phyloP scores from a whole-genome alignment of 2,797 vertebrate species.

The Xenopus petersii region DNA sequence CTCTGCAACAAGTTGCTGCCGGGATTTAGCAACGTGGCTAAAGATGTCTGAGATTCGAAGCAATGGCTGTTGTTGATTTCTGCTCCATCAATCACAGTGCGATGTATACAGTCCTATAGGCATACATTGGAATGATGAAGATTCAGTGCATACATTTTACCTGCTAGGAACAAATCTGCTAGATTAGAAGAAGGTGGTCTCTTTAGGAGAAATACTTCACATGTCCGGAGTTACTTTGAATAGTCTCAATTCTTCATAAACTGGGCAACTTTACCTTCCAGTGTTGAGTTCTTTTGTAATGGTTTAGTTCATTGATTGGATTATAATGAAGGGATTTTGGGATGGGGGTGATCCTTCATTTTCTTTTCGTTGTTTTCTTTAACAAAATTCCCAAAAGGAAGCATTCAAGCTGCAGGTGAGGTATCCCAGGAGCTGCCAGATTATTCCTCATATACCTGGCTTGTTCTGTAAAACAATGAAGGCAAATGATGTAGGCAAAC shows the following conservation, averaged over 20 bases:
- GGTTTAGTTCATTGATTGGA: neutral
- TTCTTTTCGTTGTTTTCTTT: too few species aligned
- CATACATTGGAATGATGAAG: constrained; percentile 2
- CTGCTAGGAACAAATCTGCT: neutral
- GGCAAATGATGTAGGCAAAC: too few species aligned
- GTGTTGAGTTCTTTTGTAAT: too few species aligned
- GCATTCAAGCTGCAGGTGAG: too few species aligned
- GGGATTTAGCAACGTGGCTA: too few species aligned
- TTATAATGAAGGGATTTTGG: too few species aligned
- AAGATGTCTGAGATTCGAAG: neutral
- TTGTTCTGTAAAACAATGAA: too few species aligned
- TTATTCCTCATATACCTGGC: too few species aligned
- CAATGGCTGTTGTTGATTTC: neutral
- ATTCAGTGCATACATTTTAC: constrained; percentile 10
- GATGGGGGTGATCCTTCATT: too few species aligned
- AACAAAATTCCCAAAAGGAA: too few species aligned
- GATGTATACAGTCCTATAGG: neutral
- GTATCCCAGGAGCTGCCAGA: too few species aligned
- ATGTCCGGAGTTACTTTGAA: constrained; percentile 30
- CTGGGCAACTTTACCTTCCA: neutral
- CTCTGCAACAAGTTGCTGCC: too few species aligned
- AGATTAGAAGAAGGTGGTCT: neutral
- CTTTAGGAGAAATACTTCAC: constrained; percentile 8
- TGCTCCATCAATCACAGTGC: constrained; percentile 5
- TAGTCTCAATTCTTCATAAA: constrained; percentile 25